Evolutionary conservation across 2,113 vertebrate genomes (phyloP).

Genomic region (Carassius gibelio): DNA sequence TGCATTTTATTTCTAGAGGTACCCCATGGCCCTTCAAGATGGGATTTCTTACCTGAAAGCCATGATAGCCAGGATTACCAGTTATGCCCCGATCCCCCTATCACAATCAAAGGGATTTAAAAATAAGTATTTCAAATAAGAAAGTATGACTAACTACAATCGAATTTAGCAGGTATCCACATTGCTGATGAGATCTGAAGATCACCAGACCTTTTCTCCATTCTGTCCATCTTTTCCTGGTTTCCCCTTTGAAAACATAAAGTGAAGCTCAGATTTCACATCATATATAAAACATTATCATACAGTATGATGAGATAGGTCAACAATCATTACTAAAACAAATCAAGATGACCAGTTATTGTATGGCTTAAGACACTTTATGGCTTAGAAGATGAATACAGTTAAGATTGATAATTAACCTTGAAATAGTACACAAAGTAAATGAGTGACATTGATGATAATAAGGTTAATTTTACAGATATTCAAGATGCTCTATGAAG

Average conservation of each 20-base stretch:
- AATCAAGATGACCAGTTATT: not conserved
- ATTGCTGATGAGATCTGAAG: not conserved
- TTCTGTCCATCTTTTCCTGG: constrained; percentile 88
- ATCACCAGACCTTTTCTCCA: constrained; percentile 75
- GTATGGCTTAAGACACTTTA: too few relatives aligned
- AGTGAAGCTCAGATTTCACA: not conserved
- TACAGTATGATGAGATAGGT: not conserved
- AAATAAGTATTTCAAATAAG: not conserved
- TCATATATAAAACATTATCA: not conserved
- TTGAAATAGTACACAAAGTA: too few relatives aligned
- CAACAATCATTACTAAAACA: not conserved
- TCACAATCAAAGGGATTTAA: constrained; percentile 8
- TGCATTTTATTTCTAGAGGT: not conserved
- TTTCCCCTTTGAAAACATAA: constrained; percentile 81
- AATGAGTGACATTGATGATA: too few relatives aligned
- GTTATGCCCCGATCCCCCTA: constrained; percentile 72
- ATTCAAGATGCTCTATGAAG: not conserved
- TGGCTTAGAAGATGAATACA: not conserved
- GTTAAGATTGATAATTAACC: not conserved
- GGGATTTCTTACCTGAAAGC: constrained; percentile 58
- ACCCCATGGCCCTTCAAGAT: not conserved
- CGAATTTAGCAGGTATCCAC: not conserved
- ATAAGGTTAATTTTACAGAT: not conserved
- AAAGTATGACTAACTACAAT: not conserved
- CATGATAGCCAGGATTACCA: constrained; percentile 62